These are phyloP conservation scores for Psilanteris sp. DNA, from an alignment of 1,140 invertebrate genomes.

Conservation along the genomic window DNA sequence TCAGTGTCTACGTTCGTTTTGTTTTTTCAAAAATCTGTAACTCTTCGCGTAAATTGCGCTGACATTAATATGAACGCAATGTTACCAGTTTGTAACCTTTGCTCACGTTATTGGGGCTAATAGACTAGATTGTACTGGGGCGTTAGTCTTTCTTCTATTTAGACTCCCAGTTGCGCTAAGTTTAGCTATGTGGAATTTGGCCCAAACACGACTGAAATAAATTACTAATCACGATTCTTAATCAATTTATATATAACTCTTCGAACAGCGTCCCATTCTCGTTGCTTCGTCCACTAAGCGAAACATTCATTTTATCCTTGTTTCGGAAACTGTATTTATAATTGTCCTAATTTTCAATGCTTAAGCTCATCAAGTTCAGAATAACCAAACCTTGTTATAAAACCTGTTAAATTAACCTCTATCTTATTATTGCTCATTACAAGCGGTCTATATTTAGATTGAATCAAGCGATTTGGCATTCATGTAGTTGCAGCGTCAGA, in stretches of 20 bases:
- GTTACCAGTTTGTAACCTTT: constrained; percentile 68
- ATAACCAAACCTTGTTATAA: constrained; percentile 61
- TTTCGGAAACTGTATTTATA: constrained; percentile 28
- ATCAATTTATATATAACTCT: constrained; percentile 71
- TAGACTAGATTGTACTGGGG: constrained; percentile 75
- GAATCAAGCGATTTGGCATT: no score
- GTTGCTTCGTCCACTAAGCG: constrained; percentile 18
- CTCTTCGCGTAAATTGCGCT: no score
- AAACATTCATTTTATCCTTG: constrained; percentile 42
- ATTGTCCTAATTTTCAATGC: no score
- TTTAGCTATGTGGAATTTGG: constrained; percentile 73
- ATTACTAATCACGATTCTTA: constrained; percentile 77
- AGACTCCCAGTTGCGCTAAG: constrained; percentile 68
- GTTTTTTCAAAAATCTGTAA: no score
- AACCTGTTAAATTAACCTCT: constrained; percentile 26
- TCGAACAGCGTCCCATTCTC: constrained; percentile 21
- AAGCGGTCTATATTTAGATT: constrained; percentile 74
- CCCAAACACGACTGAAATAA: constrained; percentile 77
- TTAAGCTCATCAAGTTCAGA: no score
- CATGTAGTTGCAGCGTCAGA: no score
- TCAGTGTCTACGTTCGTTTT: no score
- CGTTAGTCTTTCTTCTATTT: neutral
- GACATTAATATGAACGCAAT: no score
- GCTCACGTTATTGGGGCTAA: constrained; percentile 74
- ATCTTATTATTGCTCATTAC: constrained; percentile 74